Evolutionary conservation across 1,140 invertebrate genomes (phyloP), one percentile per base, ranked within the genome.

Genomic region (Aphaenogaster rudis): DNA sequence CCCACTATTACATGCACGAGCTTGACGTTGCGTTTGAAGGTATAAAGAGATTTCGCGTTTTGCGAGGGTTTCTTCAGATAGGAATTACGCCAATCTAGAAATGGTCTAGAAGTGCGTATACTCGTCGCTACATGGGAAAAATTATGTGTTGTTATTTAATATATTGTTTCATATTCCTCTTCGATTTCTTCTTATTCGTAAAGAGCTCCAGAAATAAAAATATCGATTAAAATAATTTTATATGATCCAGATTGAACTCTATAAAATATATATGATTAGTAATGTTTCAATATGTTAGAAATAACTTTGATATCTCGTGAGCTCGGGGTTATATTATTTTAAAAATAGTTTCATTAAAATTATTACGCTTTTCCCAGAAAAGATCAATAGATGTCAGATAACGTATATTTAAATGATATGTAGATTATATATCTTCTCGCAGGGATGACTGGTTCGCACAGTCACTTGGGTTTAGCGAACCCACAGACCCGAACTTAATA

Each of bases 1-100:
- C 86, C 88, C 21, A 91, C 54, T 90, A 54, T 78, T 74, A 80
- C 66, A 9, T 9, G 13, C 28, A 36, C 28, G 2, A 80, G n/a
- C 17, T 33, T 33, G 48, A 52, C 7, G 42, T 80, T 28, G 21
- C 48, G 39, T 74, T 72, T 33, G 79, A 45, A 36, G 21, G 48
- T 13, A 80, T 81, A 79, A 61, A 61, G 63, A 69, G 77, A 81
- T 50, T 21, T 79, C 4, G 15, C 7, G 6, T 48, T 72, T 45
- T 13, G 15, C 21, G 50, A 45, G 9, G 15, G 11, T 48, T n/a
- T 42, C 66, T 82, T 48, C 33, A 39, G 4, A 17, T 15, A 8
- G 9, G 9, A 17, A 71, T 71, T 82, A 71, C 21, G 5, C 4
- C 50, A 33, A 48, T 36, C 17, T 45, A 28, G 39, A 61, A 61